Evolutionary conservation across 2,888 invertebrate genomes (phyloP).

Genomic region (Tachina grossa): DNA sequence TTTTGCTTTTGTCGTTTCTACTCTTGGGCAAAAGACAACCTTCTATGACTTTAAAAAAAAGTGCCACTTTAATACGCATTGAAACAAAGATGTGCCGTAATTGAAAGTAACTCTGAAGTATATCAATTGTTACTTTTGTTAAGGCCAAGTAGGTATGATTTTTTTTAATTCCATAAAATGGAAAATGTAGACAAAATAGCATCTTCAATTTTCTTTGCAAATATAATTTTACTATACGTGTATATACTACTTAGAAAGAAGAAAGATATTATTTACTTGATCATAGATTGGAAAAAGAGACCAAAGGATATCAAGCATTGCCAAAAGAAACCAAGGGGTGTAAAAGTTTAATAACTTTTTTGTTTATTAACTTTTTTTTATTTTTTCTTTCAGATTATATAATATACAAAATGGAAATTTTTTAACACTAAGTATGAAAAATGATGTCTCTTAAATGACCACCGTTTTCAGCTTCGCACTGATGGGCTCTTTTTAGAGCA

Average conservation of each 20-base stretch:
- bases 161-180: constrained; percentile 25
- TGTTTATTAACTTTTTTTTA: too few species aligned
- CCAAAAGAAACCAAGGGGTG: too few species aligned
- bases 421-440: too few species aligned
- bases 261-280: background rate
- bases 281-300: background rate
- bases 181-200: background rate
- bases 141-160: constrained; percentile 49
- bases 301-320: constrained; percentile 1
- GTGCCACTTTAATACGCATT: constrained; percentile 59
- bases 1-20: too few species aligned
- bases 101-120: constrained; percentile 77
- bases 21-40: constrained; percentile 44
- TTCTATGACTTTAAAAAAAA: constrained; percentile 57
- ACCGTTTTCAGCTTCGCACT: too few species aligned
- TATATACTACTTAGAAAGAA: background rate
- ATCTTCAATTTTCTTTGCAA: constrained; percentile 17
- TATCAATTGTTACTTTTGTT: constrained; percentile 67
- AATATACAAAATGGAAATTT: too few species aligned
- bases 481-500: too few species aligned
- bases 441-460: too few species aligned
- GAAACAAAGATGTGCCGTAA: constrained; percentile 75
- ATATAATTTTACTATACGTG: background rate
- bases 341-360: too few species aligned
- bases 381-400: too few species aligned